These are phyloP conservation scores for Telmatherina bonti DNA, from an alignment of 2,797 vertebrate genomes.

Conservation along the genomic window DNA sequence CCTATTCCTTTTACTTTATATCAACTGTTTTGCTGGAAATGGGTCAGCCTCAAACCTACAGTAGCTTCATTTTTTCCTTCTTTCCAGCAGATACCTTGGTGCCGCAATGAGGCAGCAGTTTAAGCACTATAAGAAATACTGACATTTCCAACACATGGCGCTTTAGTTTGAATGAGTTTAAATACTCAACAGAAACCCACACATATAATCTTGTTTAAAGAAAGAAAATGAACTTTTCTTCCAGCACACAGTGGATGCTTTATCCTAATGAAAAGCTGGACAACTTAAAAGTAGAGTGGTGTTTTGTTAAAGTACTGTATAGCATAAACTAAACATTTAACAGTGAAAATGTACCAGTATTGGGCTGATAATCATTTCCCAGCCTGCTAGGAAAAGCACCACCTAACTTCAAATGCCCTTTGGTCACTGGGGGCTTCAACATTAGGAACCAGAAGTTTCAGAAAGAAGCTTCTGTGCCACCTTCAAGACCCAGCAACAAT, in stretches of 20 bases:
- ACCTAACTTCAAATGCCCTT: constrained; percentile 36
- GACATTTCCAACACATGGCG: constrained; percentile 1
- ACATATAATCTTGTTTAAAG: constrained; percentile 7
- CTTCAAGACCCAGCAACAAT: constrained; percentile 19
- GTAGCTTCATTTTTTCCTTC: constrained; percentile 8
- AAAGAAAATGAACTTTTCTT: neutral
- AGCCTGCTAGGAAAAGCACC: constrained; percentile 63
- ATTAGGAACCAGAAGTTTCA: constrained; percentile 33
- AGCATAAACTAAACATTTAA: constrained; percentile 4
- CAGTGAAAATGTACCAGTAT: constrained; percentile 38
- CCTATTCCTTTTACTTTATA: constrained; percentile 8
- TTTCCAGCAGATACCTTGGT: constrained; percentile 9
- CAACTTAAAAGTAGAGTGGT: constrained; percentile 27
- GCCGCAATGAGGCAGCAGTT: neutral
- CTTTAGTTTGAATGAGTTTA: constrained; percentile 27
- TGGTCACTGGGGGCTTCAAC: neutral
- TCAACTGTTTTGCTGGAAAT: constrained; percentile 34
- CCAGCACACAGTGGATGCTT: neutral
- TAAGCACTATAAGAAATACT: constrained; percentile 26
- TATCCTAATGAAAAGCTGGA: constrained; percentile 4
- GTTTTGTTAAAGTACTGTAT: constrained; percentile 37
- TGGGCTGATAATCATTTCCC: constrained; percentile 42
- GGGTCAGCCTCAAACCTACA: neutral
- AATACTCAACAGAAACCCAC: constrained; percentile 32
- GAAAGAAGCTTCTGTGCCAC: constrained; percentile 14